Evolutionary conservation across 2,113 vertebrate species (phyloP).

Genomic region (Rana temporaria): DNA sequence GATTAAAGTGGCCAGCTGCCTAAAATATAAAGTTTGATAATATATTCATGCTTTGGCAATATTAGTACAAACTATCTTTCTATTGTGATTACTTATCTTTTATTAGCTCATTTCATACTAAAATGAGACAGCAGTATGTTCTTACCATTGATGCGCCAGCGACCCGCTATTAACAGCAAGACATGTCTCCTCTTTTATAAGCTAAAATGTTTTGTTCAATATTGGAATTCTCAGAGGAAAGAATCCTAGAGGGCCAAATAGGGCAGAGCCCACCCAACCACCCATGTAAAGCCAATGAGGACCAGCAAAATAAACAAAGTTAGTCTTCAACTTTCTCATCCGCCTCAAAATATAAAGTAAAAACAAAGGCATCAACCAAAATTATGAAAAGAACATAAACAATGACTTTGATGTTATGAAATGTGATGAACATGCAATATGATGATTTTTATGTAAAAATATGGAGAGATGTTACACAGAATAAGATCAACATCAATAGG

Average conservation of each 20-base stretch:
- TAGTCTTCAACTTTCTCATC: conserved; percentile 28
- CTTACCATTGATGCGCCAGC: background rate
- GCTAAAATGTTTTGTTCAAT: conserved; percentile 60
- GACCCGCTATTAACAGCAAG: background rate
- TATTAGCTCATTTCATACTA: background rate
- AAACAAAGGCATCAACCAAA: conserved; percentile 41
- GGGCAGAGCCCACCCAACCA: conserved; percentile 52
- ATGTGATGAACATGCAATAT: conserved; percentile 23
- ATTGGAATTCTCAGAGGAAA: conserved; percentile 60
- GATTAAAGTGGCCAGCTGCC: too few relatives aligned
- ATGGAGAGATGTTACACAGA: conserved; percentile 11
- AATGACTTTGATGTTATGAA: conserved; percentile 37
- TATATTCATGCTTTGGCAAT: background rate
- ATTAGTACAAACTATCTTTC: background rate
- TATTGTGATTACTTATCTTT: background rate
- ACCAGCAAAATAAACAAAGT: conserved; percentile 43
- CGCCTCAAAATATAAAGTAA: conserved; percentile 21
- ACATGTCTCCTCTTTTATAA: conserved; percentile 60
- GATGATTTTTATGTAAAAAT: conserved; percentile 31
- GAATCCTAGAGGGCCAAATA: conserved; percentile 58
- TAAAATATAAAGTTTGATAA: background rate
- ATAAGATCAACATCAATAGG: conserved; percentile 30
- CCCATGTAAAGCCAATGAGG: conserved; percentile 58
- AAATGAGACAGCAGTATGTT: background rate
- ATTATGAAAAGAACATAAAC: conserved; percentile 48